These are phyloP conservation scores for Drosophila gaucha DNA, from an alignment of 2,888 invertebrate genomes.

Conservation along the genomic window DNA sequence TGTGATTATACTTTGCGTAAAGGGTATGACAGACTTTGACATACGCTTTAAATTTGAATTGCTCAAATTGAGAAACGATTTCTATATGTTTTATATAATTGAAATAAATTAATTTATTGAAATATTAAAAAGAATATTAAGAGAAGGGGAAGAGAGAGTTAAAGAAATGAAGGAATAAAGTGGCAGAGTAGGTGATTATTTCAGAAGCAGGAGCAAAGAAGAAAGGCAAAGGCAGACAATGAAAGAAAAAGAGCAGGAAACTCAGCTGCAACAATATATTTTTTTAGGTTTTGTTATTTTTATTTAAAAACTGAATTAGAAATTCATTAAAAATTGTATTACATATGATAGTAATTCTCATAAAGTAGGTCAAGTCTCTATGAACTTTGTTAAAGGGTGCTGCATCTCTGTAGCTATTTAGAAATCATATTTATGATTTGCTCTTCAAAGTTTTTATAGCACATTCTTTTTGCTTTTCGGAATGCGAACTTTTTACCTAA, in stretches of 20 bases:
- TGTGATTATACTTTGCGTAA: constrained; percentile 34
- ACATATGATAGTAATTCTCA: not conserved
- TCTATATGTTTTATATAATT: too few species aligned
- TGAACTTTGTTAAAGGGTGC: too few species aligned
- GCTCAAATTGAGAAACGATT: not conserved
- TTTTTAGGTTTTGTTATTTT: too few species aligned
- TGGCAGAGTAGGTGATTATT: not conserved
- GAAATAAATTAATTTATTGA: not conserved
- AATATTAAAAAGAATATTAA: not conserved
- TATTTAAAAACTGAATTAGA: too few species aligned
- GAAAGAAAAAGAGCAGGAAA: not conserved
- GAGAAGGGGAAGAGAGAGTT: not conserved
- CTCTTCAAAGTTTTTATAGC: too few species aligned
- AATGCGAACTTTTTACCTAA: not conserved
- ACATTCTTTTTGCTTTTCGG: not conserved
- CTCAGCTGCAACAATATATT: not conserved
- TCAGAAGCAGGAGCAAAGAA: not conserved
- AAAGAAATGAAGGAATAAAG: too few species aligned
- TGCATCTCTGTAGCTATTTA: not conserved
- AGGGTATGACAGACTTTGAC: not conserved
- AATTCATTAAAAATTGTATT: not conserved
- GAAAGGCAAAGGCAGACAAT: not conserved
- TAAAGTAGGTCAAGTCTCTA: too few species aligned
- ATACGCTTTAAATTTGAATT: not conserved
- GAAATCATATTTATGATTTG: not conserved